Evolutionary conservation across 2,113 vertebrate genomes (phyloP).

Genomic region (Elephantulus edwardii): DNA sequence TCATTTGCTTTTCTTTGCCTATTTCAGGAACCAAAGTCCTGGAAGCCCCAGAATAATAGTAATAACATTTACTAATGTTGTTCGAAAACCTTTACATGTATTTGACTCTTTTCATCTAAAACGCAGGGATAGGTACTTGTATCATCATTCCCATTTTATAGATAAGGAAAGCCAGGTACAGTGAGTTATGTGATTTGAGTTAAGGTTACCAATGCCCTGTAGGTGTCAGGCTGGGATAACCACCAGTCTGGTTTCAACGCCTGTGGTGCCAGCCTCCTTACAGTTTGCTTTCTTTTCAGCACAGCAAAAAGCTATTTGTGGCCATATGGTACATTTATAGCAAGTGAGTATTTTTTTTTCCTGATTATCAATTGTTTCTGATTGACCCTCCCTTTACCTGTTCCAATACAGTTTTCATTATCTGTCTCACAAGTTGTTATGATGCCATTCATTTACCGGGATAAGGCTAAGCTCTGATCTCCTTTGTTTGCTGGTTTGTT

Average conservation of each 20-base stretch:
- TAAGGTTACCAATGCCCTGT: not conserved
- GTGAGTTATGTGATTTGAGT: not conserved
- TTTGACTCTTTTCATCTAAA: conserved; percentile 13
- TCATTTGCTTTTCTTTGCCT: not conserved
- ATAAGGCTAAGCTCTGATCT: not conserved
- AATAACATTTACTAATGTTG: not conserved
- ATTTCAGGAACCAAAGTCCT: not conserved
- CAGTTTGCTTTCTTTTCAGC: not conserved
- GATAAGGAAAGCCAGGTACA: not conserved
- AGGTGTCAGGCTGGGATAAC: not conserved
- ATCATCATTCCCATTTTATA: not conserved
- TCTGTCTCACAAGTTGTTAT: too few relatives aligned
- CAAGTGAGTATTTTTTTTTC: too few relatives aligned
- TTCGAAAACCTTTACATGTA: not conserved
- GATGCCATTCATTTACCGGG: not conserved
- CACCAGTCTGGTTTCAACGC: not conserved
- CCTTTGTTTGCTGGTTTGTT: not conserved
- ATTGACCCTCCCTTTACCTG: too few relatives aligned
- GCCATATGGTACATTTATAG: not conserved
- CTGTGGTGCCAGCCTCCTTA: not conserved
- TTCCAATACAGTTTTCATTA: too few relatives aligned
- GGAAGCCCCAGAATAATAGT: not conserved
- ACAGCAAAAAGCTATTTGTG: not conserved
- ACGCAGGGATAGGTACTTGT: not conserved
- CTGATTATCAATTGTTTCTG: too few relatives aligned